Percentiles rank a stretch among this genome's conserved stretches.
Conservation (phyloP, 2,888 invertebrate species). For the Mythimna loreyi region DNA sequence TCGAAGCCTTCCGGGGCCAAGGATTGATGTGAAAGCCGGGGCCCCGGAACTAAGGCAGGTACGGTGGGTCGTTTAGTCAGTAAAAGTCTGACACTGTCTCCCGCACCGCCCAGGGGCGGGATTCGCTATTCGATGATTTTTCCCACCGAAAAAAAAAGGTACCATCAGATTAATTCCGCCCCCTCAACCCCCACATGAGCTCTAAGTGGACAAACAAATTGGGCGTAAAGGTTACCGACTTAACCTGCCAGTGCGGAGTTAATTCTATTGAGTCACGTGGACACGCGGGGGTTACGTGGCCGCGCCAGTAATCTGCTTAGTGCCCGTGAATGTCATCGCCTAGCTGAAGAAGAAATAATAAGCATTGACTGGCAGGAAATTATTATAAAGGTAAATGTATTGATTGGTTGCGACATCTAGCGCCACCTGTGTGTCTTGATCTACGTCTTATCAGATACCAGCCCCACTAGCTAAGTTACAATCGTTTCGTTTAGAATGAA, state of each 20-base stretch:
- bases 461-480: too few species aligned
- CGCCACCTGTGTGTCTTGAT: slow-evolving; percentile 1
- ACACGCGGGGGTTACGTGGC: slow-evolving; percentile 21
- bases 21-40: too few species aligned
- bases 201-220: slow-evolving; percentile 56
- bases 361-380: slow-evolving; percentile 3
- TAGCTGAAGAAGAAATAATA: slow-evolving; percentile 28
- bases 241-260: slow-evolving; percentile 49
- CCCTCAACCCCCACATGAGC: slow-evolving; percentile 28
- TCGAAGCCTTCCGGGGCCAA: too few species aligned
- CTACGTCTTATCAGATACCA: background rate
- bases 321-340: slow-evolving; percentile 32
- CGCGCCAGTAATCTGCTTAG: slow-evolving; percentile 48
- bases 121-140: too few species aligned
- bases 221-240: slow-evolving; percentile 53
- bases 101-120: too few species aligned
- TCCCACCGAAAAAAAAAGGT: too few species aligned
- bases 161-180: slow-evolving; percentile 29
- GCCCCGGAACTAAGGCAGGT: too few species aligned
- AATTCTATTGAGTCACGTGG: slow-evolving; percentile 59
- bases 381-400: slow-evolving; percentile 1
- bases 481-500: too few species aligned
- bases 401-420: background rate
- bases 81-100: too few species aligned
- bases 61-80: too few species aligned